phyloP scores from a whole-genome alignment of 2,888 invertebrate genomes.

The Anthophora plumipes region DNA sequence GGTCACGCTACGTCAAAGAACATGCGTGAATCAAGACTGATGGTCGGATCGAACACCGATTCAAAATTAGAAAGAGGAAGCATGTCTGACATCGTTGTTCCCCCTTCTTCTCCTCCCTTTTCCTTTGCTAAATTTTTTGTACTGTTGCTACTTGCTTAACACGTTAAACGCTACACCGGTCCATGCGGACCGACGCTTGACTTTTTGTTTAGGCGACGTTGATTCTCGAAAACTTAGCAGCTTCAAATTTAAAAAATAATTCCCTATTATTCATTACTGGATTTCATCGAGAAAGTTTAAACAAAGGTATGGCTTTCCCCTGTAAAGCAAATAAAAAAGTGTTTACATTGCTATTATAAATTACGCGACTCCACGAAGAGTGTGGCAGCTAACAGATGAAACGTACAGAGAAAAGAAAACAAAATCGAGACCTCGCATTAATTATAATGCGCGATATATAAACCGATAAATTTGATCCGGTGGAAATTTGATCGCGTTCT shows the following conservation, averaged over 20 bases:
- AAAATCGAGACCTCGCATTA: not conserved
- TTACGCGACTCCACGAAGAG: too few relatives aligned
- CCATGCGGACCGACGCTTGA: too few relatives aligned
- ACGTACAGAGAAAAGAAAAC: not conserved
- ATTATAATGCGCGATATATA: not conserved
- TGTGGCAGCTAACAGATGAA: not conserved
- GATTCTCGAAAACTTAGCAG: too few relatives aligned
- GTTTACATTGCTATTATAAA: too few relatives aligned
- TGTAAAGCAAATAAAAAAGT: too few relatives aligned
- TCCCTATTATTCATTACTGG: too few relatives aligned
- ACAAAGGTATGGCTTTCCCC: too few relatives aligned
- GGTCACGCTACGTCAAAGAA: not conserved
- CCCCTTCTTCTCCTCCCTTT: not conserved
- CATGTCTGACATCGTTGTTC: not conserved
- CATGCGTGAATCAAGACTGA: not conserved
- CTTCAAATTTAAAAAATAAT: too few relatives aligned
- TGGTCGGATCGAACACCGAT: not conserved
- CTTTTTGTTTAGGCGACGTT: too few relatives aligned
- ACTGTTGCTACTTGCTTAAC: not conserved
- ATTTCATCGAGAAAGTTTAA: too few relatives aligned
- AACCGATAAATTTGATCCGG: not conserved
- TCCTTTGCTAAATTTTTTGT: too few relatives aligned
- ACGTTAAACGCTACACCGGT: too few relatives aligned
- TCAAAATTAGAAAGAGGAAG: conserved; percentile 16
- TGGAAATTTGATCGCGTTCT: conserved; percentile 4